Percentiles rank a stretch among this genome's conserved stretches.
Conservation (phyloP, 2,797 vertebrate genomes). For the Peromyscus aztecus region DNA sequence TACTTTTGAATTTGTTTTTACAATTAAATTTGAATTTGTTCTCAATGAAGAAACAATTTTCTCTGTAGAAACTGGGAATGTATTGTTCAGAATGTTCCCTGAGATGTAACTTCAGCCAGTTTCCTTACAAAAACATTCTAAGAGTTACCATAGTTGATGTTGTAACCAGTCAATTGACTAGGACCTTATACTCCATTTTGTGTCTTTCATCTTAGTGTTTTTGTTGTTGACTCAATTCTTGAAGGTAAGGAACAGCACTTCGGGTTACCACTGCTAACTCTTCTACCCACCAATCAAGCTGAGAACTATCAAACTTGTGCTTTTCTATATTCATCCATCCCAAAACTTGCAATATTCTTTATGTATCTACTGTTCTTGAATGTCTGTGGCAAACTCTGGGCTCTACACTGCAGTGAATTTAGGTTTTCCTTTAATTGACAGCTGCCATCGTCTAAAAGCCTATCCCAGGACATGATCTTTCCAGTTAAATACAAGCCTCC, state of each 20-base stretch:
- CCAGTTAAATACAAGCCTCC: conserved; percentile 60
- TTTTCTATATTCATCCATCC: not conserved
- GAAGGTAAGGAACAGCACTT: conserved; percentile 21
- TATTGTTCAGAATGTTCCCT: not conserved
- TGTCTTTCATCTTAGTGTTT: not conserved
- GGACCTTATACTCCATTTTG: not conserved
- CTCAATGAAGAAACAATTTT: not conserved
- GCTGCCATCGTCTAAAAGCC: conserved; percentile 24
- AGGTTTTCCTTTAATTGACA: not conserved
- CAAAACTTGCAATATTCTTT: not conserved
- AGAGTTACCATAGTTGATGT: not conserved
- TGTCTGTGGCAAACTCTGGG: not conserved
- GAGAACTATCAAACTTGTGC: not conserved
- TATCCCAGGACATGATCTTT: conserved; percentile 31
- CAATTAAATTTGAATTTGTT: not conserved
- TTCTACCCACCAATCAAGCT: not conserved
- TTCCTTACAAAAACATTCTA: conserved; percentile 10
- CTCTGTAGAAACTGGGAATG: not conserved
- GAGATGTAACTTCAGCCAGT: not conserved
- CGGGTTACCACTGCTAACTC: conserved; percentile 33
- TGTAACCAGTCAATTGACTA: not conserved
- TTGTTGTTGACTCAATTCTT: not conserved
- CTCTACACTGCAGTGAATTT: not conserved
- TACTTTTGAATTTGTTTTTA: conserved; percentile 3
- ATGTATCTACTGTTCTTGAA: not conserved